Evolutionary conservation across 2,888 invertebrate species (phyloP), one percentile per base, ranked within the genome.

Genomic region (Epirrhoe alternata): DNA sequence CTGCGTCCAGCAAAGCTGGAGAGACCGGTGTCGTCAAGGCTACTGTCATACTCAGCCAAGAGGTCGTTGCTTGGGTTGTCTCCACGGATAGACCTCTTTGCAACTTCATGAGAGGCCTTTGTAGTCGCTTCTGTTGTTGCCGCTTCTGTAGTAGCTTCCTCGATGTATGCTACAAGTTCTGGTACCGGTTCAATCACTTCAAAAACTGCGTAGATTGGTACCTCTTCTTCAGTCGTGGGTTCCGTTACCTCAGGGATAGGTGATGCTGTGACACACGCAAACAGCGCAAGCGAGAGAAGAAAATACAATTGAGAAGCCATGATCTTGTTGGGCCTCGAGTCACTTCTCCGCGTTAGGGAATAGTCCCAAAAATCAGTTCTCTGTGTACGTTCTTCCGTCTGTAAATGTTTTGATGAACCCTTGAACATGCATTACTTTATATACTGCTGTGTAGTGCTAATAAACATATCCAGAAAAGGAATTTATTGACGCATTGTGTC

Each of bases 361-460:
- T 67, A 66, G 69, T 77, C 81, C 80, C 83, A 74, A 76, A 76
- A 77, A 78, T 69, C 80, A 69, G 74, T 71, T 77, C 72, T 83
- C 75, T 75, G 69, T 79, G 69, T 47, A 68, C 74, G 57, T 53
- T 71, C 45, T 70, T 68, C 74, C 69, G 74, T 77, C 76, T 75
- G 69, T 77, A 72, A 76, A 78, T 73, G 52, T 74, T 74, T 77
- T 80, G 76, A 69, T 68, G 63, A 70, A 64, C 35, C 63, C 63
- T 72, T 72, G 67, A 67, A 67, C 69, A 53, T 69, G 75, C 73
- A 77, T 74, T 75, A 75, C 82, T 79, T 86, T 92, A 82, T 92
- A 92, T 92, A 92, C 81, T 68, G 69, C 61, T 68, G 63, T 68
- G 75, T 75, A 47, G 86, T 87, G 92, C 86, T 92, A 92, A 92